Percentiles rank a stretch among this genome's conserved stretches.
These are phyloP conservation scores for Pegea sp. DNA, from an alignment of 23 tunicate genomes.

Conservation along the genomic window DNA sequence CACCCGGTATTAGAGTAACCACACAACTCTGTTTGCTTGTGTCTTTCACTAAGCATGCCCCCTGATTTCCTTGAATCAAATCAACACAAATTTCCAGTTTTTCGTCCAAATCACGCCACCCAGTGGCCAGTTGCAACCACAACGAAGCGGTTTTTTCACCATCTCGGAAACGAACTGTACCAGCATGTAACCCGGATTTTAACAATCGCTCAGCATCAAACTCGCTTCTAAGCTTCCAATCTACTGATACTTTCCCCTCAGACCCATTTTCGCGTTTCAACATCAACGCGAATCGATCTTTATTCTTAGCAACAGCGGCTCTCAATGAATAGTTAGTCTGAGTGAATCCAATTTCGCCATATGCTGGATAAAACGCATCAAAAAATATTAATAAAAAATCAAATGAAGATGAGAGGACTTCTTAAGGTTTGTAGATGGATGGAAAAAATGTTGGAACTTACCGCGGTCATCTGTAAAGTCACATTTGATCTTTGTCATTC, in stretches of 20 bases:
- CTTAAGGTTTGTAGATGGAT: background rate
- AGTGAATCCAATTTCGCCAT: constrained; percentile 29
- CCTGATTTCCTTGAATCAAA: constrained; percentile 12
- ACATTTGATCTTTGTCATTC: constrained; percentile 56
- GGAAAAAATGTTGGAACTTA: constrained; percentile 1
- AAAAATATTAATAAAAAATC: background rate
- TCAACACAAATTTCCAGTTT: constrained; percentile 13
- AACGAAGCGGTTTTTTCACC: constrained; percentile 17
- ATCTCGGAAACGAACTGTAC: constrained; percentile 16
- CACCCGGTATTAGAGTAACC: constrained; percentile 36
- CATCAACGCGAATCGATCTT: constrained; percentile 9
- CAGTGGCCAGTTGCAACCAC: constrained; percentile 7
- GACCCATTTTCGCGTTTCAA: constrained; percentile 28
- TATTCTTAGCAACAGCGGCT: constrained; percentile 4
- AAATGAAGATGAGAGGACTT: no score
- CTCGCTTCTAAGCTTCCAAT: constrained; percentile 9
- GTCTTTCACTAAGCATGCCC: constrained; percentile 5
- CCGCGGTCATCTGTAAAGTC: constrained; percentile 63
- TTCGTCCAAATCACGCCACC: constrained; percentile 21
- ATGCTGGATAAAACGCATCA: constrained; percentile 8
- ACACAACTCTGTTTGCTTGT: constrained; percentile 1
- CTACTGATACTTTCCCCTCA: constrained; percentile 22
- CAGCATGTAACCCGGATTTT: constrained; percentile 3
- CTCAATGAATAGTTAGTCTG: constrained; percentile 1
- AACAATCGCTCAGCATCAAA: constrained; percentile 2